Base-by-base conservation (phyloP, 2,888 invertebrate genomes). In the Ornithoptera priamus region DNA sequence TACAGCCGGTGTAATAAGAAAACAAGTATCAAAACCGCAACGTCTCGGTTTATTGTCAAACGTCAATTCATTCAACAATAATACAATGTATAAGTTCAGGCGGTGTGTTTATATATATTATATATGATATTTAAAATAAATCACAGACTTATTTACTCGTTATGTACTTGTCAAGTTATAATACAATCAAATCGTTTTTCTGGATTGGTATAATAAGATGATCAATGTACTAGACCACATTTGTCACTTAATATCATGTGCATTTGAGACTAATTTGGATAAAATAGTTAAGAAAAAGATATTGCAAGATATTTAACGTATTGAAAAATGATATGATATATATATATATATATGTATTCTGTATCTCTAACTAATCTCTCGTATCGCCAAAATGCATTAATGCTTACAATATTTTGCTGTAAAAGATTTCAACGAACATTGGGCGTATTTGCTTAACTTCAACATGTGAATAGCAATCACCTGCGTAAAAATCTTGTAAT, bases 1-100 rank as follows among this genome's bases (percentile, higher is more conserved):
- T 22, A 50, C 59, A 30, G 30, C 59, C 46, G 50, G 36, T 60
- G 22, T 53, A 64, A 69, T 65, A 64, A 70, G 71, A 73, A 73
- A 62, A 68, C 46, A 64, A 58, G 57, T 62, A 67, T 15, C 50
- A 50, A 50, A 50, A 50, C 50, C 4, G 20, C 22, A 64, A 57
- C 59, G 50, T 30, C 42, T 7, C 7, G 39, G 8, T 18, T 68
- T 22, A 50, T 60, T 68, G 68, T 58, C 36, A 39, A 60, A 15
- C 15, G 20, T 20, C 56, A 22, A 62, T 61, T 67, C 18, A 50
- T 50, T 17, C 18, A 50, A 50, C 18, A 50, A 50, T 50, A 50
- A 50, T 5, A 50, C n/a, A n/a, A n/a, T n/a, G n/a, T n/a, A 22
- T 22, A 22, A 22, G 22, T 22, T 22, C 22, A 22, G 22, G 22